Base-by-base conservation (phyloP, 2,113 vertebrate species). In the human region DNA sequence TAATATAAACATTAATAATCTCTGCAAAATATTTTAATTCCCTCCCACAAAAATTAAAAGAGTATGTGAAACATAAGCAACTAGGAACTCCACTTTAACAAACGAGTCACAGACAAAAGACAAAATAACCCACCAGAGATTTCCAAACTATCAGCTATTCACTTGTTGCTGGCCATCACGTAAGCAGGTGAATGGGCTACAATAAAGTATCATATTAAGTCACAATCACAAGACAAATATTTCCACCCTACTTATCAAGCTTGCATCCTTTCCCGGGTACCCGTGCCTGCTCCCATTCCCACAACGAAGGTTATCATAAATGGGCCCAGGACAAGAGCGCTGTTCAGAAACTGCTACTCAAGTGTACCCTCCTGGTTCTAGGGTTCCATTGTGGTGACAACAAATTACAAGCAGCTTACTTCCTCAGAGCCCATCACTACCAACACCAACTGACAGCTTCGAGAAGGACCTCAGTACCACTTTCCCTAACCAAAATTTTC, bases 191-290 rank as follows among this genome's bases (percentile, higher is more conserved):
- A 40, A 68, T 13, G 27, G 23, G 16, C 61, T 25, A 89, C 23
- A 61, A 85, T 48, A 30, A 90, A 59, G 55, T 85, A 40, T 3
- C n/a, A 48, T 40, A 85, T 52, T 64, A 92, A 75, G 12, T 18
- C 20, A 95, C 40, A 61, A 86, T 52, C 75, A 84, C 2, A 17
- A 73, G 66, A 83, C 35, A 38, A 82, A 45, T 32, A 48, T 38
- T 90, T 52, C 35, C 72, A 82, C n/a, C 88, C n/a, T 76, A 57
- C 43, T 85, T 76, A 96, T 8, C 68, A 96, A 89, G 18, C 35
- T 43, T 45, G 7, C 30, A n/a, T 50, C 55, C 80, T 76, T 11
- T 18, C 48, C 22, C 73, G 35, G 38, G 38, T 4, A 78, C 8
- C 50, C 92, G 48, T 17, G 59, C 13, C 43, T 52, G 45, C 13